Evolutionary conservation across 2,888 invertebrate genomes (phyloP).

Genomic region (Trilocha varians): DNA sequence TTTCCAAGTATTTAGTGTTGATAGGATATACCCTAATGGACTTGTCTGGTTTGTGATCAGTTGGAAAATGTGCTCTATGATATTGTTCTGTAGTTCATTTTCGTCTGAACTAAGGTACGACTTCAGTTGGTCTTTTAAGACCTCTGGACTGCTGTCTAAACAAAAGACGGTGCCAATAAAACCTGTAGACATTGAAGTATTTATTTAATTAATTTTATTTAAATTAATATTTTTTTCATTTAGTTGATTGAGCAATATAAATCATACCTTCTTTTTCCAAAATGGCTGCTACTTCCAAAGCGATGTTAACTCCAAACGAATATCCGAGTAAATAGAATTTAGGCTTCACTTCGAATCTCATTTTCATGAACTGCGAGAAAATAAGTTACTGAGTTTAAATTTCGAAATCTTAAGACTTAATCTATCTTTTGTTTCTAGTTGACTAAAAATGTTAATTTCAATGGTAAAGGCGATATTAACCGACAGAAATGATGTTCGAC

Average conservation of each 20-base stretch:
- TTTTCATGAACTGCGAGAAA: constrained; percentile 13
- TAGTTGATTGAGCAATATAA: not conserved
- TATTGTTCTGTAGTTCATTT: constrained; percentile 21
- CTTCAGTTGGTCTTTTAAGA: constrained; percentile 26
- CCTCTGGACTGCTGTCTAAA: constrained; percentile 41
- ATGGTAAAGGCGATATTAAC: no score
- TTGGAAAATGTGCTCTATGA: not conserved
- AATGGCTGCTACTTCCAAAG: constrained; percentile 17
- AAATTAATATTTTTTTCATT: not conserved
- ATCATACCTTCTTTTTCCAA: constrained; percentile 15
- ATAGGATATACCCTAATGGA: constrained; percentile 6
- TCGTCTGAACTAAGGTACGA: constrained; percentile 23
- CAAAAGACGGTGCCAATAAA: constrained; percentile 33
- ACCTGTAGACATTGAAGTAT: constrained; percentile 20
- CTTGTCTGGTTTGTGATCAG: not conserved
- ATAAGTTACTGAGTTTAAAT: not conserved
- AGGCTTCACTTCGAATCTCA: constrained; percentile 10
- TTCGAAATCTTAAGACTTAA: not conserved
- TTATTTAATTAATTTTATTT: not conserved
- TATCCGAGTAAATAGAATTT: constrained; percentile 22
- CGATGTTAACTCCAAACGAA: constrained; percentile 21
- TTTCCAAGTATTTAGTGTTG: constrained; percentile 13
- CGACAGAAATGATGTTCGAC: no score
- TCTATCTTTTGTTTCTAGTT: not conserved
- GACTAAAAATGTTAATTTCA: no score